phyloP scores from a whole-genome alignment of 2,888 invertebrate species.

The Idaea dimidiata region DNA sequence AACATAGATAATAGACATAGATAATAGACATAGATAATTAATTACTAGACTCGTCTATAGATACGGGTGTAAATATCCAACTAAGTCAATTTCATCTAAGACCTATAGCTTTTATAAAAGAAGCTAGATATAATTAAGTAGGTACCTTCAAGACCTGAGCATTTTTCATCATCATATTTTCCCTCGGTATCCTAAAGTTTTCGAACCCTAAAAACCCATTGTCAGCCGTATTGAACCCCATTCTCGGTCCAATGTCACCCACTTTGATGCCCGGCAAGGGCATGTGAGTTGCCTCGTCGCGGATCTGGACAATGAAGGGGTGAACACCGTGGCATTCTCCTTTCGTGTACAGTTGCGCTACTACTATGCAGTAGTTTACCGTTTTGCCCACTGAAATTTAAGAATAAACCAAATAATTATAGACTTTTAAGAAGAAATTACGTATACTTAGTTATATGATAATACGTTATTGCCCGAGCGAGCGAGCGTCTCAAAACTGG shows the following conservation, averaged over 20 bases:
- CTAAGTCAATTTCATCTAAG: not conserved
- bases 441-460: not conserved
- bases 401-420: not conserved
- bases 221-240: slow-evolving; percentile 93
- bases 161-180: slow-evolving; percentile 95
- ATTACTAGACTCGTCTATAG: no score
- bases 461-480: no score
- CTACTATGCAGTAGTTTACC: slow-evolving; percentile 92
- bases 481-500: no score
- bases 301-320: slow-evolving; percentile 93
- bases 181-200: slow-evolving; percentile 90
- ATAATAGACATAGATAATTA: no score
- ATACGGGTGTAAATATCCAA: no score
- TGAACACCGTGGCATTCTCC: slow-evolving; percentile 92
- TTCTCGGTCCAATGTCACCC: slow-evolving; percentile 95
- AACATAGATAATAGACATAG: no score
- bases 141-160: slow-evolving; percentile 83
- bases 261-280: slow-evolving; percentile 92
- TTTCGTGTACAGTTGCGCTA: slow-evolving; percentile 92
- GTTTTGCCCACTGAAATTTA: slow-evolving; percentile 91
- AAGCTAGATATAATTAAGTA: not conserved
- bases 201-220: slow-evolving; percentile 95
- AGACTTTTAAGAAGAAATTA: not conserved
- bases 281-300: slow-evolving; percentile 91
- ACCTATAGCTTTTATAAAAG: not conserved